Base-by-base conservation (phyloP, 2,113 vertebrate genomes). In the Ochotona curzoniae region DNA sequence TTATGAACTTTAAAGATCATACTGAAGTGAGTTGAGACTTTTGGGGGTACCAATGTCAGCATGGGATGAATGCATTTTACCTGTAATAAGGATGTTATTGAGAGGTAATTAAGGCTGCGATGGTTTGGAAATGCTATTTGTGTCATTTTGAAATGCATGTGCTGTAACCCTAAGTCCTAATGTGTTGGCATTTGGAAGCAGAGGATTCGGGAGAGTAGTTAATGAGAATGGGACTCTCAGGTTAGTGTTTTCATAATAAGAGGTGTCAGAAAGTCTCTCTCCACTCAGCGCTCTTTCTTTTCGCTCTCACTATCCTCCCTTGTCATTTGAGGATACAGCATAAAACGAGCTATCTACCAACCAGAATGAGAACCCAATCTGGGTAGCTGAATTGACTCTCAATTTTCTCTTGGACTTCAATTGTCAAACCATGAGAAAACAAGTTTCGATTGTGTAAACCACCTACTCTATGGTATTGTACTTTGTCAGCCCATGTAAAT, bases 1-100 rank as follows among this genome's bases (percentile, higher is more conserved):
- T 28, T 38, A 76, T 30, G 35, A 23, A 92, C 30, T 92, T 84
- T 38, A 89, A 60, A 78, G 63, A 71, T 49, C 30, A 75, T 91
- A 38, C 21, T 83, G n/a, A 12, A 76, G 44, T 23, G 30, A 76
- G 15, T 73, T 80, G 60, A 91, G 60, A 61, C 18, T 54, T 60
- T 38, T 15, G n/a, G 8, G 7, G 54, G n/a, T n/a, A n/a, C 15
- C 54, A 57, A 14, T 64, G 1, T 23, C 71, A 10, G 38, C 15
- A 5, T 26, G 5, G 17, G 74, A 64, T 79, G 25, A 74, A 32
- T 38, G 6, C 32, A 89, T 54, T 92, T 89, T 69, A 15, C 35
- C 57, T n/a, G 23, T 61, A 6, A 69, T 11, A 61, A 70, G 3
- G 13, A 23, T 7, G 63, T 51, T n/a, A 25, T 90, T 84, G 64